Evolutionary conservation across 2,797 vertebrate genomes (phyloP).

Genomic region (Thalassophryne amazonica): DNA sequence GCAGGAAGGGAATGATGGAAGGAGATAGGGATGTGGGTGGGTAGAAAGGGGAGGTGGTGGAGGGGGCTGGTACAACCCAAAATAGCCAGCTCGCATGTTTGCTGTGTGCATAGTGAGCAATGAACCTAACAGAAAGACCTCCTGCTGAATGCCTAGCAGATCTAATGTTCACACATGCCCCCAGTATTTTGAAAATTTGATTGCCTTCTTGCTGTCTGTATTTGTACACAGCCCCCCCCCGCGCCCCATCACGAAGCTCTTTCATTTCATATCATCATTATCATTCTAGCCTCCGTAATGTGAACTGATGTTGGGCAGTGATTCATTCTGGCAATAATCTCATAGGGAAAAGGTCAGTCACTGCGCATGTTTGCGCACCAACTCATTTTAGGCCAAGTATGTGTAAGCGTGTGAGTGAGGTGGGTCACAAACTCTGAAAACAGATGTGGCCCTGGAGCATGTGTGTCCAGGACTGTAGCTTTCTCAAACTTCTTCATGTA

Average conservation of each 20-base stretch:
- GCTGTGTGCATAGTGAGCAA: slow-evolving; percentile 54
- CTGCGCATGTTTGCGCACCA: slow-evolving; percentile 8
- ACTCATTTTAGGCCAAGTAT: background rate
- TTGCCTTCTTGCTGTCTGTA: slow-evolving; percentile 7
- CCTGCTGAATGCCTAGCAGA: slow-evolving; percentile 49
- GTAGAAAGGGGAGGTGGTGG: slow-evolving; percentile 26
- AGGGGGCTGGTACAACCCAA: slow-evolving; percentile 51
- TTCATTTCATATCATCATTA: slow-evolving; percentile 4
- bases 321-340: slow-evolving; percentile 5
- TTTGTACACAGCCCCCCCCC: too few species aligned
- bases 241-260: too few species aligned
- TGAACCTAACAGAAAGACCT: slow-evolving; percentile 39
- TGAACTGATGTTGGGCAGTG: slow-evolving; percentile 21
- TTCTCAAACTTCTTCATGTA: slow-evolving; percentile 18
- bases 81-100: slow-evolving; percentile 79
- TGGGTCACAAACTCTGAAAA: slow-evolving; percentile 24
- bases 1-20: slow-evolving; percentile 62
- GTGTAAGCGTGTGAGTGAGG: slow-evolving; percentile 2
- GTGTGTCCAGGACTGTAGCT: slow-evolving; percentile 17
- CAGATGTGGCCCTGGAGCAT: slow-evolving; percentile 36
- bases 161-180: slow-evolving; percentile 50
- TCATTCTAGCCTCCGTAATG: slow-evolving; percentile 17
- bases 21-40: slow-evolving; percentile 60
- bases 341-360: slow-evolving; percentile 30
- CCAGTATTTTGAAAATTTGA: slow-evolving; percentile 29